Evolutionary conservation across 2,888 invertebrate species (phyloP), one percentile per base, ranked within the genome.

Genomic region (Melipona beecheii): DNA sequence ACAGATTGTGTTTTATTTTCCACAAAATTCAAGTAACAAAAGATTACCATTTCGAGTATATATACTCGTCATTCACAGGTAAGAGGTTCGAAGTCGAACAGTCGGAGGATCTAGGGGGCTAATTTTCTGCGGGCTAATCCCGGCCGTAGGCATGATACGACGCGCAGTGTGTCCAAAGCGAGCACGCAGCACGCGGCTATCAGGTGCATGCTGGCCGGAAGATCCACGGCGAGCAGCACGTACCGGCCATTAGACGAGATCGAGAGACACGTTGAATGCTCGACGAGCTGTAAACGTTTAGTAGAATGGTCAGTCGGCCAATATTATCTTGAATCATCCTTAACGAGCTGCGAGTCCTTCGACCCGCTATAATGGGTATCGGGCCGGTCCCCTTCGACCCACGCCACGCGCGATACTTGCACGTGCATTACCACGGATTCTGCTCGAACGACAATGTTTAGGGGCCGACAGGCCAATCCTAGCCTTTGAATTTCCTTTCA

Each of bases 311-410:
- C 86, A 82, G 76, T 69, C 84, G 69, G 70, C 73, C 84, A 81
- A 83, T 85, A 90, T 90, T 90, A 90, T 89, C 87, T 83, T 85
- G 90, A 90, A 84, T 89, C 86, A 84, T 80, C 86, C 85, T 87
- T 90, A 89, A 90, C 88, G 90, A 89, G 84, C 78, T 68, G 69
- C 73, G 79, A 69, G 70, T 77, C 66, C 79, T 84, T 60, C 81
- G 75, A 58, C 64, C 65, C 72, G 43, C 43, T 83, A 83, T 85
- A 88, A 88, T 77, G 68, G 66, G 1, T 75, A 75, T 81, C 78
- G 49, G 52, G 49, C 36, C 31, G 54, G 19, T 31, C 71, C 62
- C 66, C 65, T 72, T 66, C 64, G 75, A 73, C 21, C 50, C 54
- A 58, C 54, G 24, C 17, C 75, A 31, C 49, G 49, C 11, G 19